phyloP scores from a whole-genome alignment of 2,113 vertebrate genomes.

The Collichthys lucidus region DNA sequence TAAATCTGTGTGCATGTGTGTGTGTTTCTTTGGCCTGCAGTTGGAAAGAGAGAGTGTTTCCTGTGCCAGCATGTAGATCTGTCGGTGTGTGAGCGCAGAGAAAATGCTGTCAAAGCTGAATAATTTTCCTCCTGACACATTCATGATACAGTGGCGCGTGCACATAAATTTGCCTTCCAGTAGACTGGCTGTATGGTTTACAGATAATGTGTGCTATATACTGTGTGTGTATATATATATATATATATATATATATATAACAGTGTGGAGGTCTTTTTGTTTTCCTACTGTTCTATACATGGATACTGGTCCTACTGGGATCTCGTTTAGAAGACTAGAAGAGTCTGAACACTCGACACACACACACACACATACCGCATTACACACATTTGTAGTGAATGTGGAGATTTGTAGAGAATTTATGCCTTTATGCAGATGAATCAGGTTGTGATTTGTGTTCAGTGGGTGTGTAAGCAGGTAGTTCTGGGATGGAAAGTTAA shows the following conservation, averaged over 20 bases:
- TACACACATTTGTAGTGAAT: background rate
- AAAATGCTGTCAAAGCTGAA: conserved; percentile 72
- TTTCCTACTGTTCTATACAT: conserved; percentile 11
- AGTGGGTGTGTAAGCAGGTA: conserved; percentile 3
- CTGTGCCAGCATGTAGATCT: conserved; percentile 47
- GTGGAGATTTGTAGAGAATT: conserved; percentile 7
- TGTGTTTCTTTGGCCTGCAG: conserved; percentile 34
- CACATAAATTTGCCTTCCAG: conserved; percentile 66
- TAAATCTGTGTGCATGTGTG: conserved; percentile 37
- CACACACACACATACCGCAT: background rate
- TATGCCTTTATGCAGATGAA: conserved; percentile 35
- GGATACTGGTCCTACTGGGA: conserved; percentile 46
- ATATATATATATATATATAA: no score
- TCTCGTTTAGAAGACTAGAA: conserved; percentile 22
- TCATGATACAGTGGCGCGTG: conserved; percentile 52
- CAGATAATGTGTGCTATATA: conserved; percentile 49
- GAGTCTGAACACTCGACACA: conserved; percentile 1
- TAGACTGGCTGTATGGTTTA: conserved; percentile 55
- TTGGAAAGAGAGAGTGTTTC: conserved; percentile 27
- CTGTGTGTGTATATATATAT: background rate
- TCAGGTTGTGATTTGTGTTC: conserved; percentile 29
- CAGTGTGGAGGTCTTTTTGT: conserved; percentile 19
- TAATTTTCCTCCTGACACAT: conserved; percentile 70
- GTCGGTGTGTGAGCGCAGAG: conserved; percentile 37
- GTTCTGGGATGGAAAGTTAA: background rate